Evolutionary conservation across 2,797 vertebrate genomes (phyloP), one percentile per base, ranked within the genome.

Genomic region (Zalophus californianus): DNA sequence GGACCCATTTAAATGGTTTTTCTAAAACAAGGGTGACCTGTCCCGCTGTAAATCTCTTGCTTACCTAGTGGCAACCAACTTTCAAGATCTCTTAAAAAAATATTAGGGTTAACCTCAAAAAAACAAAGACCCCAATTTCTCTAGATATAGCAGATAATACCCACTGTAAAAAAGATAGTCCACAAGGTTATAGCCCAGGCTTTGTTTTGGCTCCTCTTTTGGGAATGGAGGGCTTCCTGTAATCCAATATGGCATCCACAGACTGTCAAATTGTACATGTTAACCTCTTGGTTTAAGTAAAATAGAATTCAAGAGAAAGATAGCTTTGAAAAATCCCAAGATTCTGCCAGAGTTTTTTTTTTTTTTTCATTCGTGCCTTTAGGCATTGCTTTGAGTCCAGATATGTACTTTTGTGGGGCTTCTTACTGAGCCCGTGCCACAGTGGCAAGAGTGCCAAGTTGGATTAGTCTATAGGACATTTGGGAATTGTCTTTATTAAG

Each of bases 401-500:
- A 23, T 72, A 14, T 60, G 54, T 60, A 77, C 73, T 87, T 98
- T 94, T 78, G 32, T n/a, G 91, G 91, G 72, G 84, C 18, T 94
- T 96, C 95, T 96, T 91, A 50, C 68, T 58, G 86, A 97, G 86
- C 77, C 95, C 54, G 29, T 54, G 64, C 44, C 32, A 7, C 29
- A 68, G 92, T 93, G 80, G 91, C 18, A 86, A 18, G 90, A 79
- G 82, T 78, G 73, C 48, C 50, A 80, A 64, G 82, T 41, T 97
- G 86, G 79, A 66, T 97, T 3, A 0, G 91, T 98, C 88, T 32
- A 75, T 0, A 91, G 85, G 97, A 95, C 70, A 96, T 97, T 97
- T 96, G 85, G 70, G 94, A 97, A 96, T 96, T 97, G 82, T 97
- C 68, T 96, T 98, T 96, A 97, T 96, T 96, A 83, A 50, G 25